Conservation (phyloP, 2,797 vertebrate genomes). For the Poeciliopsis gracilis region DNA sequence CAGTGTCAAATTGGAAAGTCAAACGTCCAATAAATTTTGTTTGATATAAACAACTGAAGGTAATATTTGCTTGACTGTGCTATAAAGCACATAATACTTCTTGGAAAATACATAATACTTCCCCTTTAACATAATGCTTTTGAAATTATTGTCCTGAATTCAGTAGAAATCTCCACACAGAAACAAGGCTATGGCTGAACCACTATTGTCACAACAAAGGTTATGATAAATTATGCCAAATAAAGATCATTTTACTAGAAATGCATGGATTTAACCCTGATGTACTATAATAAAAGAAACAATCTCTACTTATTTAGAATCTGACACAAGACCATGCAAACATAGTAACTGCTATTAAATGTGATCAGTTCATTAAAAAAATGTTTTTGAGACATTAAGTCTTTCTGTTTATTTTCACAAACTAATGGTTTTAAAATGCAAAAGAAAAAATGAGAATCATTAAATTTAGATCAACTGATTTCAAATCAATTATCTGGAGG, state of each 20-base stretch:
- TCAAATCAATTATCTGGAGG: not conserved
- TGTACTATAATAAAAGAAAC: not conserved
- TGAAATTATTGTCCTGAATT: not conserved
- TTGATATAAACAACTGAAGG: too few species aligned
- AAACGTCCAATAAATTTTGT: too few species aligned
- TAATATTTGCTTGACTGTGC: too few species aligned
- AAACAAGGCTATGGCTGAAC: not conserved
- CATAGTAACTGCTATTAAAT: not conserved
- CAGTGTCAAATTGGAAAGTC: too few species aligned
- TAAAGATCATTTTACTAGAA: not conserved
- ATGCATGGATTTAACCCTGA: not conserved
- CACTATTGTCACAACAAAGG: not conserved
- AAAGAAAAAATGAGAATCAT: not conserved
- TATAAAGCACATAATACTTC: too few species aligned
- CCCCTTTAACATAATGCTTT: not conserved
- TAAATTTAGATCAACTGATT: not conserved
- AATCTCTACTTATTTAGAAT: not conserved
- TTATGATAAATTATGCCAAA: not conserved
- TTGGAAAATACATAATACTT: too few species aligned
- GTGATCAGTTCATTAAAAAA: not conserved
- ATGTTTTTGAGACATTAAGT: not conserved
- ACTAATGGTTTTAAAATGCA: not conserved
- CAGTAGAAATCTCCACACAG: not conserved
- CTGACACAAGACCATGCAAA: not conserved
- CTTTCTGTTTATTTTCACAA: not conserved